Evolutionary conservation across 35 echinoderm and acorn worm genomes (phyloP), one percentile per base, ranked within the genome.

Genomic region (Acanthaster planci): DNA sequence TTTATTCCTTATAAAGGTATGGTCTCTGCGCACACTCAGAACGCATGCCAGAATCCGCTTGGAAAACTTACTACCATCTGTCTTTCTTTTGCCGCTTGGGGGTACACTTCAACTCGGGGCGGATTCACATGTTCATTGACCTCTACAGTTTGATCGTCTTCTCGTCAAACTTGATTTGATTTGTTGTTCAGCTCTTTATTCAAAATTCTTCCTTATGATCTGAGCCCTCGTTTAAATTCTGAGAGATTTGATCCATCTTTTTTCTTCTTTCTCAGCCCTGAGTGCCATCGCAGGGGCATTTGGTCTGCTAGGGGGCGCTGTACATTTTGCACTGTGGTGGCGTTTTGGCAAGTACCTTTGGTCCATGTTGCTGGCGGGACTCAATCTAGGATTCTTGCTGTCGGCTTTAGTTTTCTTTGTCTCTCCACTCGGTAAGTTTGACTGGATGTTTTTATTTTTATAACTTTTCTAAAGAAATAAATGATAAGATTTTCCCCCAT

Each of bases 341-440:
- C 82, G 90, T 44, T 97, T 92, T 57, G 94, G 90, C 22, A 77
- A 54, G 29, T 87, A 87, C 16, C 67, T 89, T 2, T 87, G 86
- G 1, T 59, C 77, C 8, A 84, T 92, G 51, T 30, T 97, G 0
- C 84, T 86, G 80, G 59, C 89, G 51, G 77, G 81, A 19, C 55
- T 97, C 0, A 77, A 78, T 1, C 83, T 92, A 0, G 94, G 94
- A 2, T 92, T 86, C 55, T 87, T 88, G 52, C 26, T 97, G 10
- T 80, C 94, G 18, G 40, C 94, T 7, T 67, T 86, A 19, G 64
- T 72, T 26, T 30, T 97, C 16, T 97, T 97, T 76, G 89, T 97
- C 57, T 92, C 94, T 22, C 94, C 94, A 19, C 92, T 97, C 59
- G 94, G 94, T 97, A 38, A 92, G 89, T 88, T 52, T n/a, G n/a